Evolutionary conservation across 1,140 invertebrate genomes (phyloP).

Genomic region (Hetaerina americana): DNA sequence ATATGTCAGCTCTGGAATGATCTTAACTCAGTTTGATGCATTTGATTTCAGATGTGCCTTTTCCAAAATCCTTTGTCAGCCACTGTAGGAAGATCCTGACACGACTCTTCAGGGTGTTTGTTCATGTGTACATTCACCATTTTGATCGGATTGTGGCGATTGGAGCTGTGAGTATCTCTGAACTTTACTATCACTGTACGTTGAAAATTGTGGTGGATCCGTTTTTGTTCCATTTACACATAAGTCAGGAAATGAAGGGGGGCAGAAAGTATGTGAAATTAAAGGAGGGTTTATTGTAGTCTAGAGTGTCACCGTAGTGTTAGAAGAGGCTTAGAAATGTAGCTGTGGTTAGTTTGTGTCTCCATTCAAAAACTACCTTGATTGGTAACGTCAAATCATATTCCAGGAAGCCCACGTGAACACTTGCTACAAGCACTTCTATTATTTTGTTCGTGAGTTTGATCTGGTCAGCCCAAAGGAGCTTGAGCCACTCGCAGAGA

Average conservation of each 20-base stretch:
- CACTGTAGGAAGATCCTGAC: conserved; percentile 83
- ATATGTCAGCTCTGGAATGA: no score
- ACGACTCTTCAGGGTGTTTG: conserved; percentile 83
- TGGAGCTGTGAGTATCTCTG: conserved; percentile 57
- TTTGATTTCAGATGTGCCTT: conserved; percentile 54
- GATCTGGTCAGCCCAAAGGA: conserved; percentile 74
- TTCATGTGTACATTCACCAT: conserved; percentile 95
- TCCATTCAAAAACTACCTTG: no score
- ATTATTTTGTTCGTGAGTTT: conserved; percentile 87
- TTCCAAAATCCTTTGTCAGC: conserved; percentile 70
- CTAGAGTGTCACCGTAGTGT: no score
- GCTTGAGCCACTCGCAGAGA: conserved; percentile 70
- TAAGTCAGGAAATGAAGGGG: no score
- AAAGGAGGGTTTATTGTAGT: no score
- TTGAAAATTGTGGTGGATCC: no score
- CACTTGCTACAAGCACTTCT: conserved; percentile 94
- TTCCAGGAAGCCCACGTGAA: conserved; percentile 87
- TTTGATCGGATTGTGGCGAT: conserved; percentile 81
- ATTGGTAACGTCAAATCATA: no score
- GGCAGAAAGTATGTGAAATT: no score
- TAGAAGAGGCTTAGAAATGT: no score
- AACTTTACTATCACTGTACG: no score
- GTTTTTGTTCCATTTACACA: no score
- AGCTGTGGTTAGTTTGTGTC: no score
- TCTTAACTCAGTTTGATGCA: not conserved